Evolutionary conservation across 2,797 vertebrate genomes (phyloP).

Genomic region (Gallinago stenura): DNA sequence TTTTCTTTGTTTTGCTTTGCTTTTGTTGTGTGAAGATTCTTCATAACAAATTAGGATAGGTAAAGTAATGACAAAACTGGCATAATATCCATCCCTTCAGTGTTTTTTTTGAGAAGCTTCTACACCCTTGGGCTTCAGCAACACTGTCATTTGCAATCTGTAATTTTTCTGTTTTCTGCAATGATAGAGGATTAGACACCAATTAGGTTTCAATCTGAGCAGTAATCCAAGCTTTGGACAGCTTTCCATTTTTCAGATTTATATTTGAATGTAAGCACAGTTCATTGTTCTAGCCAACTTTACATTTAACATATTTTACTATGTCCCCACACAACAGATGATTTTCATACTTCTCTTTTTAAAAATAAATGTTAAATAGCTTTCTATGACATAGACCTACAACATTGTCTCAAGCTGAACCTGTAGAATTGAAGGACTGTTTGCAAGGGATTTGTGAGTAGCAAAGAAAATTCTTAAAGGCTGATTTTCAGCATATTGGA

Average conservation of each 20-base stretch:
- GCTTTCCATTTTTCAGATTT: conserved; percentile 9
- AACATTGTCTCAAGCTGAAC: neutral
- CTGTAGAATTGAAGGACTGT: neutral
- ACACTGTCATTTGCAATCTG: neutral
- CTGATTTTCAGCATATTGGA: neutral
- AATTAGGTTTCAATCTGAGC: neutral
- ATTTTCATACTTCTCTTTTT: neutral
- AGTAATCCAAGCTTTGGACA: neutral
- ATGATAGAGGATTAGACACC: neutral
- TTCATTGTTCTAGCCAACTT: neutral
- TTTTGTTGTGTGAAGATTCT: neutral
- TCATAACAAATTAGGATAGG: neutral
- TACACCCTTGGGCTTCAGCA: neutral
- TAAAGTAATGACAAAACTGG: neutral
- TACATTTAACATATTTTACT: neutral
- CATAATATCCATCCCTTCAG: neutral
- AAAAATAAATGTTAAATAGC: neutral
- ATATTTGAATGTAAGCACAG: neutral
- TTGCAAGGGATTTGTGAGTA: neutral
- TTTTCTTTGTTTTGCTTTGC: neutral
- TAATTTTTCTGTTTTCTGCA: neutral
- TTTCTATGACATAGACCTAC: neutral
- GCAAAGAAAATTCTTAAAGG: neutral
- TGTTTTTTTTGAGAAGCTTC: neutral
- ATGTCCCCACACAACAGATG: neutral